Evolutionary conservation across 2,888 invertebrate species (phyloP).

Genomic region (Scaptomyza flava): DNA sequence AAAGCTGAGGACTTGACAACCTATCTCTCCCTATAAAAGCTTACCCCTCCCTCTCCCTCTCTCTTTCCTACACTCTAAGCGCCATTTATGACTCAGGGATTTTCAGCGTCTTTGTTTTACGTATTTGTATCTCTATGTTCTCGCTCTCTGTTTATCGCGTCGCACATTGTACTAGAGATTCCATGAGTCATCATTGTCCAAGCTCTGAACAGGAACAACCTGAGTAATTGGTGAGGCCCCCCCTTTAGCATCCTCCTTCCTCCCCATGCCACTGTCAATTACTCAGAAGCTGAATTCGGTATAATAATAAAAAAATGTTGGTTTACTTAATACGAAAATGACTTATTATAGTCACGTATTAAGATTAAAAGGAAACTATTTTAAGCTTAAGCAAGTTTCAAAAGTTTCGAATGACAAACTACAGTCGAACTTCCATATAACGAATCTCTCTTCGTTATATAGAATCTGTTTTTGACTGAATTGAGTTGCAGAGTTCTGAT

Average conservation of each 20-base stretch:
- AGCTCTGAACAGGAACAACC: slow-evolving; percentile 27
- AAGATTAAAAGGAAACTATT: neutral
- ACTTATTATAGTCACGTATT: slow-evolving; percentile 8
- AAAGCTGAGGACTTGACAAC: slow-evolving; percentile 3
- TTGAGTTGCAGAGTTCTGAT: too few species aligned
- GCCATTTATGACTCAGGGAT: slow-evolving; percentile 56
- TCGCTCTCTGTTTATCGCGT: slow-evolving; percentile 14
- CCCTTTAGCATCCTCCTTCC: neutral
- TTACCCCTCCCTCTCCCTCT: neutral
- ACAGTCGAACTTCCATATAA: neutral
- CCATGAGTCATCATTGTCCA: slow-evolving; percentile 41
- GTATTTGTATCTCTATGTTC: slow-evolving; percentile 24
- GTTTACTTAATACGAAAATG: slow-evolving; percentile 9
- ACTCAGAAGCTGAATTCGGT: slow-evolving; percentile 3
- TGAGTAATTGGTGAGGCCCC: slow-evolving; percentile 1
- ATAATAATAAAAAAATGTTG: slow-evolving; percentile 5
- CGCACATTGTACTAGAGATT: slow-evolving; percentile 35
- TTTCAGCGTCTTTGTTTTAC: slow-evolving; percentile 37
- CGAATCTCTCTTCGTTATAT: too few species aligned
- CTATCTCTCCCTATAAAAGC: neutral
- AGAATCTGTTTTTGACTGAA: too few species aligned
- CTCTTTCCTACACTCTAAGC: slow-evolving; percentile 11
- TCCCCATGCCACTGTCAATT: neutral
- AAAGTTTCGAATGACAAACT: neutral
- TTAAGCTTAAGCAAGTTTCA: neutral